Base-by-base conservation (phyloP, 2,797 vertebrate genomes). In the Danio choprae region DNA sequence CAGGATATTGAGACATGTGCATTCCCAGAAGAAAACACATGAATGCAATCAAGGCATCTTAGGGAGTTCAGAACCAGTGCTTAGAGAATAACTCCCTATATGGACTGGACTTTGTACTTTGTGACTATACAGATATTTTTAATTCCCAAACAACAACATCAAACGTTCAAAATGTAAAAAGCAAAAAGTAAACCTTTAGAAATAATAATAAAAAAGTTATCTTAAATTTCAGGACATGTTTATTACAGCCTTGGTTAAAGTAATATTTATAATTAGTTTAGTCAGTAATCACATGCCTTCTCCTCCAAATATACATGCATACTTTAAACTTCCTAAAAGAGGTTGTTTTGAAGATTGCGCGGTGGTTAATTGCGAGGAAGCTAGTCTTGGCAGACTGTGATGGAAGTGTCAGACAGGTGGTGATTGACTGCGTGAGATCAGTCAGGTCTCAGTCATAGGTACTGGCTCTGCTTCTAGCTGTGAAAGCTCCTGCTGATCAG, bases 341-440 rank as follows among this genome's bases (percentile, higher is more conserved):
- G 15, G 22, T 46, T 59, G 41, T 74, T 60, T 74, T 60, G 0
- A 44, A 73, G 41, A 44, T 29, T 65, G 50, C 64, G 55, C 40
- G 41, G n/a, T 46, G 43, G 13, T 9, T 44, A 56, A 67, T 51
- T 67, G 13, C 53, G 56, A 71, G 64, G 29, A 71, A 22, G 50
- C 38, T 62, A 43, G 58, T 18, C 48, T 80, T 80, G 69, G 48
- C 62, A 74, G 22, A 74, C 58, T 41, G 48, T 76, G 48, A 65
- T 65, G 74, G 74, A 65, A 65, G 60, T 64, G 60, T 65, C 38
- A 53, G 69, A 80, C 69, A 65, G 69, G 50, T 80, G 67, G 46
- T 62, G 56, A 53, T 70, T 12, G 46, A 79, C 44, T 60, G 13
- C 58, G 13, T 55, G 40, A 63, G 59, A 64, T 48, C 60, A 80